These are phyloP conservation scores for Semibalanus balanoides DNA, from an alignment of 1,140 invertebrate genomes.

Conservation along the genomic window DNA sequence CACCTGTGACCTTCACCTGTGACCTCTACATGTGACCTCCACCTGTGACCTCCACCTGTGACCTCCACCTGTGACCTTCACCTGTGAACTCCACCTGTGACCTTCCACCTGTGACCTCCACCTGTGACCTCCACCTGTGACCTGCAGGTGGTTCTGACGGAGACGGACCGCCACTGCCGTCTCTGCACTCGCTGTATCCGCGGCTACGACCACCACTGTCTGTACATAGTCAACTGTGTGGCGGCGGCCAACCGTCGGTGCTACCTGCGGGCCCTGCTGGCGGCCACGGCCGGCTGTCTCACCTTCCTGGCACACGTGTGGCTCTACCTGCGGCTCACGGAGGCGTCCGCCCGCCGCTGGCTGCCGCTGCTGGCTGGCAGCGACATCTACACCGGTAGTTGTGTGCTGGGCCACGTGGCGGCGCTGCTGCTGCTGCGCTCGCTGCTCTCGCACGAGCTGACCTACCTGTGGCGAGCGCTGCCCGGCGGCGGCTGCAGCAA, in stretches of 20 bases:
- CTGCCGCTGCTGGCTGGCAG: neutral
- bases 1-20: too few species aligned
- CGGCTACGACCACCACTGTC: neutral
- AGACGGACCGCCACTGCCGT: neutral
- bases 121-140: too few species aligned
- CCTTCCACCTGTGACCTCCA: too few species aligned
- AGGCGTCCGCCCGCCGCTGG: neutral
- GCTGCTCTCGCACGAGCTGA: neutral
- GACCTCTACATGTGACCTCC: too few species aligned
- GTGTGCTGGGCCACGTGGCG: neutral
- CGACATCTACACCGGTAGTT: neutral
- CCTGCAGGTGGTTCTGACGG: neutral
- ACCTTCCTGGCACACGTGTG: neutral
- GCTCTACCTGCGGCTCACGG: neutral
- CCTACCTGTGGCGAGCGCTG: neutral
- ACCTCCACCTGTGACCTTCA: too few species aligned
- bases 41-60: too few species aligned
- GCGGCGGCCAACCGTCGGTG: neutral
- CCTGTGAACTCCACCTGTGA: too few species aligned
- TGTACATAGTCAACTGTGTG: neutral
- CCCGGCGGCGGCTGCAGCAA: neutral
- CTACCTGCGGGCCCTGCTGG: neutral
- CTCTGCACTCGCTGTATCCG: neutral
- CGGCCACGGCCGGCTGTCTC: neutral
- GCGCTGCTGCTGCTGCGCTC: neutral